Evolutionary conservation across 2,797 vertebrate genomes (phyloP).

Genomic region (Orestias chungarensis): DNA sequence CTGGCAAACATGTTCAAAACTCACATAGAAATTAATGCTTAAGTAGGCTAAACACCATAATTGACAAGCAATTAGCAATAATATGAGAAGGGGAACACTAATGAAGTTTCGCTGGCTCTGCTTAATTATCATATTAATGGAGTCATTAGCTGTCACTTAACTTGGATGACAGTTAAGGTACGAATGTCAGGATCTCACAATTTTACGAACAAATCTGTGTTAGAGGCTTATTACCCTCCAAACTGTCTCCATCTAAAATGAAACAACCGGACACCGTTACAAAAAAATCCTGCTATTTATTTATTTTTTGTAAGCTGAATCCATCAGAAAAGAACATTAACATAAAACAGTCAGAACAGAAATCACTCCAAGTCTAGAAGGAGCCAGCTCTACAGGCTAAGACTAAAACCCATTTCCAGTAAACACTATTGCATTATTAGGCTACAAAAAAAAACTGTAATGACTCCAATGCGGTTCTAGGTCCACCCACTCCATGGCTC

Average conservation of each 20-base stretch:
- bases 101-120: slow-evolving; percentile 68
- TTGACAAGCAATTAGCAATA: slow-evolving; percentile 77
- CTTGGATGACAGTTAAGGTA: slow-evolving; percentile 72
- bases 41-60: slow-evolving; percentile 71
- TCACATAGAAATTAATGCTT: slow-evolving; percentile 76
- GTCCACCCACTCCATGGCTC: slow-evolving; percentile 52
- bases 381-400: slow-evolving; percentile 39
- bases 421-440: slow-evolving; percentile 69
- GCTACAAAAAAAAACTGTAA: slow-evolving; percentile 39
- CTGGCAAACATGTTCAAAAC: slow-evolving; percentile 48
- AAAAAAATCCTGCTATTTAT: slow-evolving; percentile 62
- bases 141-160: slow-evolving; percentile 76
- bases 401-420: slow-evolving; percentile 68
- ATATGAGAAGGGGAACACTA: slow-evolving; percentile 53
- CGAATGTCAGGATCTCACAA: slow-evolving; percentile 68
- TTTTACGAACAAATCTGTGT: slow-evolving; percentile 59
- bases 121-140: slow-evolving; percentile 81
- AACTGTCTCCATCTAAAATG: slow-evolving; percentile 31
- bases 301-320: slow-evolving; percentile 59
- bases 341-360: slow-evolving; percentile 28
- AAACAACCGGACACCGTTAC: neutral
- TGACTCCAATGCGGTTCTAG: slow-evolving; percentile 46
- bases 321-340: slow-evolving; percentile 59
- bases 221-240: slow-evolving; percentile 54
- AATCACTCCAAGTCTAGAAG: neutral